Evolutionary conservation across 2,113 vertebrate genomes (phyloP), one percentile per base, ranked within the genome.

Genomic region (Trichechus manatus): DNA sequence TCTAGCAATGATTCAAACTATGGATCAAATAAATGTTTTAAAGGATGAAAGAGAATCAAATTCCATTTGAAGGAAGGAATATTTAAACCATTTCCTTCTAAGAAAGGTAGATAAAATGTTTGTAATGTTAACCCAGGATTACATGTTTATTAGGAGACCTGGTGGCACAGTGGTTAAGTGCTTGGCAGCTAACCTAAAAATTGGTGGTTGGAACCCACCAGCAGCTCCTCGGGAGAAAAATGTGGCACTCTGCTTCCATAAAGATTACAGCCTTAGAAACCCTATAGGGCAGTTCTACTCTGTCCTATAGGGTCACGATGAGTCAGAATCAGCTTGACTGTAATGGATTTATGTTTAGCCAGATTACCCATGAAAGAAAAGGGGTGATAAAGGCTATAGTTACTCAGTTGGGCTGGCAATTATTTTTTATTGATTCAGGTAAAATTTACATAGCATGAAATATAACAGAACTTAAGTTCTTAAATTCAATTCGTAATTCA

Each of bases 401-500:
- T 95, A 42, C 64, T 97, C 36, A 78, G 2, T 31, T 90, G 47
- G 59, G 2, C 50, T 44, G 25, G 9, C 1, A 59, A 15, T 44
- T 70, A 74, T 82, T 93, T n/a, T 53, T 36, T 3, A 66, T 80
- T 68, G 77, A 44, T 31, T 63, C 20, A 44, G n/a, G 31, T 89
- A 75, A 87, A 81, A 77, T 88, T 42, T 63, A 81, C 3, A 19
- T 64, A 42, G 11, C 56, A 29, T 68, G 25, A 95, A 92, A 70
- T 94, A 23, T 42, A 83, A 86, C 19, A 39, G 63, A 22, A 59
- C 22, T 93, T 36, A 56, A 80, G 9, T 64, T 79, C 47, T 94
- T 92, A 56, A 83, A 93, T 89, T 89, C 80, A 95, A 94, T 23
- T 94, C 93, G 22, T 85, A 92, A 87, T 64, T 44, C 70, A 80